A percentile compares a stretch with the other conserved stretches of the same genome.
These are phyloP conservation scores for Mythimna vitellina DNA, from an alignment of 2,888 invertebrate species.

Conservation along the genomic window DNA sequence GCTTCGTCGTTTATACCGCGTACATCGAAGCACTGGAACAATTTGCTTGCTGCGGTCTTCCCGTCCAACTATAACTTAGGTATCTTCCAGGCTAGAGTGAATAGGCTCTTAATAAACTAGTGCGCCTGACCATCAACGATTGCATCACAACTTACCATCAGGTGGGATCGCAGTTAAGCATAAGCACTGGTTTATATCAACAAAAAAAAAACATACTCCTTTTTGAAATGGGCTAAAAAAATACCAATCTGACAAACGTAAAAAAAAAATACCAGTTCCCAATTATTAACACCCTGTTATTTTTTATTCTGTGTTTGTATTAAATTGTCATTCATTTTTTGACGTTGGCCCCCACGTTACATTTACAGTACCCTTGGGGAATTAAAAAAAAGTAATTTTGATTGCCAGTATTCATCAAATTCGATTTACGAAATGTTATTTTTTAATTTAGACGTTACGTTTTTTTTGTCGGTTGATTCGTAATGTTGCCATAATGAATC, in stretches of 20 bases:
- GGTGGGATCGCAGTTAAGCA: too few species aligned
- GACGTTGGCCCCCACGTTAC: constrained; percentile 31
- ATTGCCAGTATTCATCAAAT: constrained; percentile 35
- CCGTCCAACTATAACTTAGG: too few species aligned
- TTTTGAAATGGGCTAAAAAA: too few species aligned
- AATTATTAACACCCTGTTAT: constrained; percentile 12
- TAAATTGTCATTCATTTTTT: constrained; percentile 30
- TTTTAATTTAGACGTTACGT: constrained; percentile 34
- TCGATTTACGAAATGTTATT: constrained; percentile 55
- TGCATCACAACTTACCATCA: too few species aligned
- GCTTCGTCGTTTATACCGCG: too few species aligned
- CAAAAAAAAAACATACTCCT: too few species aligned
- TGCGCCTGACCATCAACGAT: too few species aligned
- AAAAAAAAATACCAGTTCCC: background rate
- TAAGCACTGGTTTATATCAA: too few species aligned
- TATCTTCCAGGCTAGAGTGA: too few species aligned
- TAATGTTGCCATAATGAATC: background rate
- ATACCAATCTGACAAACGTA: background rate
- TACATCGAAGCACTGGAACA: too few species aligned
- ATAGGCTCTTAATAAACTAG: too few species aligned
- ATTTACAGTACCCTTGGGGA: constrained; percentile 24
- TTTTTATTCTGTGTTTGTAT: constrained; percentile 17
- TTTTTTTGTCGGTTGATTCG: constrained; percentile 29
- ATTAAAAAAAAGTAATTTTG: constrained; percentile 47
- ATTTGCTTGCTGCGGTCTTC: too few species aligned